Evolutionary conservation across 92 coral and sea anemone species (phyloP), one percentile per base, ranked within the genome.

Genomic region (Isaurus tuberculatus): DNA sequence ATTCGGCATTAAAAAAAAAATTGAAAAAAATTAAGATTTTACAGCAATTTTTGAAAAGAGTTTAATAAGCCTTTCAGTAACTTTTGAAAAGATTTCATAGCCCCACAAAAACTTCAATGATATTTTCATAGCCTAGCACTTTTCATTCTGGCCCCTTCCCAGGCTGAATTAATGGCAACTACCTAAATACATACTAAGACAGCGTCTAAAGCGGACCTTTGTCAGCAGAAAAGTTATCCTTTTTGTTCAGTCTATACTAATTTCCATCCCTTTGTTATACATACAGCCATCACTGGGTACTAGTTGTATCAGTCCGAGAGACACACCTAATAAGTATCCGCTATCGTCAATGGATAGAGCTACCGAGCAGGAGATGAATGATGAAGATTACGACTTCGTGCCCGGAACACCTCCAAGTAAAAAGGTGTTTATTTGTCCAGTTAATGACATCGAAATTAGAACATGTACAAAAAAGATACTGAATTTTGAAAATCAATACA

Each of bases 371-470:
- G 75, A 86, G 44, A 89, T 78, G 70, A 92, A 40, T 67, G 94
- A 92, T 20, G 92, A 89, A 37, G 92, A 86, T 65, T 86, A 89
- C 16, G 95, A 91, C 72, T 88, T 91, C 58, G 84, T 95, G 25
- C 98, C 98, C 25, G 94, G 93, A 8, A 95, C 98, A 32, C 98
- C 98, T 2, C 98, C 98, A 4, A 89, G 92, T 69, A 95, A 95
- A 84, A 95, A 95, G 98, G 98, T 94, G 85, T 23, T 28, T 64
- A n/a, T n/a, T n/a, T n/a, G n/a, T n/a, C n/a, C n/a, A n/a, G n/a
- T n/a, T n/a, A n/a, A n/a, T n/a, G n/a, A n/a, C 30, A 2, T 26
- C 26, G 2, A 20, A 26, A 5, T 28, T 22, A 28, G 19, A 22
- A 27, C 17, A 3, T 19, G n/a, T 0, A 13, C 23, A 51, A 8